A percentile compares a stretch with the other conserved stretches of the same genome.
These are phyloP conservation scores for Plutomurus gul DNA, from an alignment of 1,140 invertebrate genomes.

Conservation along the genomic window DNA sequence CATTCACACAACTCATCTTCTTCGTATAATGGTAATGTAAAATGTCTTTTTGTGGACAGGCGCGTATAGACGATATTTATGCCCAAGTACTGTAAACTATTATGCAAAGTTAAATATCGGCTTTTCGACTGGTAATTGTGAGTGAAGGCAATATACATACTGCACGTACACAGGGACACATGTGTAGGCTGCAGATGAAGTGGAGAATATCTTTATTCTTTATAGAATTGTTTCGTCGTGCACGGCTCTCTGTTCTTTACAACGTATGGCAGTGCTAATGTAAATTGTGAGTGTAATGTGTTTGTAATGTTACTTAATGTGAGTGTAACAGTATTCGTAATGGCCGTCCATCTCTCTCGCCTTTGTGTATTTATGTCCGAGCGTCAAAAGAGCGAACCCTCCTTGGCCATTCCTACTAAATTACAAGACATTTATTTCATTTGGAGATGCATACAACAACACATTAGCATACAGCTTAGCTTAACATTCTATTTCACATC, in stretches of 20 bases:
- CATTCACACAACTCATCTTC: no score
- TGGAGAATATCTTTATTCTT: neutral
- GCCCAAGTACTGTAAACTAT: no score
- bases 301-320: slow-evolving; percentile 5
- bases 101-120: no score
- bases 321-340: slow-evolving; percentile 25
- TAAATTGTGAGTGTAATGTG: slow-evolving; percentile 11
- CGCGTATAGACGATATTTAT: no score
- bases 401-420: slow-evolving; percentile 1
- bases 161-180: no score
- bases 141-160: neutral
- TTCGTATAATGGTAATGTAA: no score
- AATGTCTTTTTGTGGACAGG: no score
- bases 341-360: slow-evolving; percentile 5
- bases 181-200: neutral
- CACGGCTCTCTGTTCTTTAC: neutral
- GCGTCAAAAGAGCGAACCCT: neutral
- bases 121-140: no score
- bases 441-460: neutral
- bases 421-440: slow-evolving; percentile 22
- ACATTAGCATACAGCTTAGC: slow-evolving; percentile 20
- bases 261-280: neutral
- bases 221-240: neutral
- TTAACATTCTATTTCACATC: no score
- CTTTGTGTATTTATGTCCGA: slow-evolving; percentile 21